Evolutionary conservation across 2,113 vertebrate genomes (phyloP), one percentile per base, ranked within the genome.

Genomic region (Tyto alba): DNA sequence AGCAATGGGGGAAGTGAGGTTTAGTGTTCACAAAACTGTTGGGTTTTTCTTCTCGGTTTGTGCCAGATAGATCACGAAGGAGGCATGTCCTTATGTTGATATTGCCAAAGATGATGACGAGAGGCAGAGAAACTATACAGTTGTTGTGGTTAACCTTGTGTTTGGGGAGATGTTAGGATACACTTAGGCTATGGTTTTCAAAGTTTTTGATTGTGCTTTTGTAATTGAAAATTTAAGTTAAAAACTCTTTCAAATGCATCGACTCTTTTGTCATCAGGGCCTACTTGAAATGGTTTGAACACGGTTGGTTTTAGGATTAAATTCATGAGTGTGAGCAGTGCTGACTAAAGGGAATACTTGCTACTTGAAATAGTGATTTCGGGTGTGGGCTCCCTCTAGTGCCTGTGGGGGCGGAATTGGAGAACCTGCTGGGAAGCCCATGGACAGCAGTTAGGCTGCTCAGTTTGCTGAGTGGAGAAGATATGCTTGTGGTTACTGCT

Each of bases 361-460:
- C 36, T 68, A 1, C n/a, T 45, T 36, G n/a, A 16, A 81, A 9
- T 20, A 36, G 26, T 13, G 9, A 13, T 41, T 90, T 55, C 0
- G 2, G 9, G 9, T 53, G 47, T 72, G 66, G 21, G 69, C 89
- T 91, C 93, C 93, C 94, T 89, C 95, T 97, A 79, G 69, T 60
- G 91, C 27, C 40, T 48, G 48, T 7, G 10, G n/a, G 1, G 6
- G 5, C 30, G 10, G 15, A 36, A 29, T 45, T 25, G 0, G 52
- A 79, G 64, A 86, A 60, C 11, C 38, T 63, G 6, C 32, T 55
- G 56, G 9, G 3, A 22, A 5, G 3, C 16, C 8, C 17, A 7
- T 18, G n/a, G 16, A 7, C 11, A 3, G 23, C 0, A 0, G 8
- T 50, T 67, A 27, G 19, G 22, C 52, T 67, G 19, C 53, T 73